Evolutionary conservation across 2,113 vertebrate genomes (phyloP).

Genomic region (Eolophus roseicapilla): DNA sequence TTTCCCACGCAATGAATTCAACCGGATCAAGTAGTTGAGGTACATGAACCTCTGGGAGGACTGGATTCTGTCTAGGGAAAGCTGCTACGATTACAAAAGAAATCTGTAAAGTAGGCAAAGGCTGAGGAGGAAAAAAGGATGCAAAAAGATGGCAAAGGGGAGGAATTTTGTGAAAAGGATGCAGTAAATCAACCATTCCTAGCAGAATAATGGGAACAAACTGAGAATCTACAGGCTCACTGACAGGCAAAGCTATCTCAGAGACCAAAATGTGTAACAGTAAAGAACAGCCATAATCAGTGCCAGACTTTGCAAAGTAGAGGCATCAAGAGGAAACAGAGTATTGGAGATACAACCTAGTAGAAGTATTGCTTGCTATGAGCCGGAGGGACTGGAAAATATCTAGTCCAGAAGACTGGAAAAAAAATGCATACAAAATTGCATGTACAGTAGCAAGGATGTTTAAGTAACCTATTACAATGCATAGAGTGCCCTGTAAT

Average conservation of each 20-base stretch:
- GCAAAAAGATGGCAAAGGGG: background rate
- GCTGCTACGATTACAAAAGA: background rate
- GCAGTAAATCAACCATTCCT: background rate
- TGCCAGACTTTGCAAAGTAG: background rate
- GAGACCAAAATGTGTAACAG: background rate
- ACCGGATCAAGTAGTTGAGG: background rate
- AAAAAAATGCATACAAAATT: background rate
- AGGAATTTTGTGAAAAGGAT: background rate
- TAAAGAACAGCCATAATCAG: background rate
- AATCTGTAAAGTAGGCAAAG: background rate
- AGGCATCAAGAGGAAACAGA: background rate
- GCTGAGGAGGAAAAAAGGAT: background rate
- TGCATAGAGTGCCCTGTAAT: background rate
- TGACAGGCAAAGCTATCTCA: background rate
- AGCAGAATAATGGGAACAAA: background rate
- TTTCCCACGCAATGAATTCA: background rate
- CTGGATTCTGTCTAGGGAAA: background rate
- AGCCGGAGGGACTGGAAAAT: background rate
- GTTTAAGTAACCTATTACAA: background rate
- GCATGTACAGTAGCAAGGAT: background rate
- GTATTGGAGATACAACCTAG: background rate
- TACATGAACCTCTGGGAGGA: background rate
- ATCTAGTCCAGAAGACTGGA: background rate
- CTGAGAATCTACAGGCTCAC: background rate
- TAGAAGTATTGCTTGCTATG: background rate